phyloP scores from a whole-genome alignment of 37 sponge, comb jelly and placozoan species.

The Spongilla lacustris region DNA sequence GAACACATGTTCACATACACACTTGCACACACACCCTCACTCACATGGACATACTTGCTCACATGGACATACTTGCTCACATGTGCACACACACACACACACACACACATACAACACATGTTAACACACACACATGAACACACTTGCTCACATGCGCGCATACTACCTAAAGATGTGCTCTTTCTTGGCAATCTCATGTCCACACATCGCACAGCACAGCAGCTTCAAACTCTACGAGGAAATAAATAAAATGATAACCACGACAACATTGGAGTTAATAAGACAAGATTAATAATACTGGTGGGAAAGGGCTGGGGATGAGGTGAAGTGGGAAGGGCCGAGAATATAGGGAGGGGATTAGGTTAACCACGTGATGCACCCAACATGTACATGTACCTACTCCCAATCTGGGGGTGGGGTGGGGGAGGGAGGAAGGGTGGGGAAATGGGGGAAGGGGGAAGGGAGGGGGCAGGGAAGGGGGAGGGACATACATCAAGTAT shows the following conservation, averaged over 20 bases:
- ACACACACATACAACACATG: not conserved
- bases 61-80: not conserved
- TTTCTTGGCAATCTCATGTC: slow-evolving; percentile 55
- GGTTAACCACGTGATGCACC: too few relatives aligned
- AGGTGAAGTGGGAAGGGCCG: too few relatives aligned
- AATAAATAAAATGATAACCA: not conserved
- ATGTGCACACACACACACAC: not conserved
- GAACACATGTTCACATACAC: not conserved
- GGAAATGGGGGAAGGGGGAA: not conserved
- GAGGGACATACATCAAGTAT: slow-evolving; percentile 47
- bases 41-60: not conserved
- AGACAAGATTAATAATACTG: too few relatives aligned
- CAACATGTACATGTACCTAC: too few relatives aligned
- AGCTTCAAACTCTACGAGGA: slow-evolving; percentile 40
- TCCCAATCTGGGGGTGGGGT: too few relatives aligned
- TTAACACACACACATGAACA: too few relatives aligned
- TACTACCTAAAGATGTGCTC: slow-evolving; percentile 67
- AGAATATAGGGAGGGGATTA: too few relatives aligned
- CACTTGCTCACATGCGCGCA: not conserved
- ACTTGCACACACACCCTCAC: not conserved
- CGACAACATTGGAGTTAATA: not conserved
- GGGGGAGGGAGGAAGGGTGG: not conserved
- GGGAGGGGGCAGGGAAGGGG: not conserved
- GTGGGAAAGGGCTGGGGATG: too few relatives aligned
- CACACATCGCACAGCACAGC: slow-evolving; percentile 60